Conservation (phyloP, 1,140 invertebrate species). For the Pseudomyrmex gracilis region DNA sequence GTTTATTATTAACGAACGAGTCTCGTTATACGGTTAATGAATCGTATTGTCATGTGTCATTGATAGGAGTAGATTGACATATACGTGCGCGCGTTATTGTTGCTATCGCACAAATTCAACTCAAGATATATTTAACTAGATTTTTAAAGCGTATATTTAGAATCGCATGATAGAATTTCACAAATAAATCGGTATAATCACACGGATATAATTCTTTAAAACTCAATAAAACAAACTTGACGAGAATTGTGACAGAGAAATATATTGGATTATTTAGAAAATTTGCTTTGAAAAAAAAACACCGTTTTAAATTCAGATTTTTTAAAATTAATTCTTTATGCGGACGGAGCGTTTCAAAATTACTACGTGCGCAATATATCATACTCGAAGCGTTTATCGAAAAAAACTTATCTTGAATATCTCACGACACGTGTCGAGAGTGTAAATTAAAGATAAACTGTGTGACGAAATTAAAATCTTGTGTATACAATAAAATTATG, state of each 20-base stretch:
- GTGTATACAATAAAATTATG: too few relatives aligned
- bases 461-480: too few relatives aligned
- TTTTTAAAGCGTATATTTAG: constrained; percentile 19
- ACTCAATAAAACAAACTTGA: too few relatives aligned
- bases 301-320: too few relatives aligned
- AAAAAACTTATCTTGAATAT: too few relatives aligned
- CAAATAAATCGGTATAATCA: constrained; percentile 2
- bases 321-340: too few relatives aligned
- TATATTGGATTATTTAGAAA: background rate
- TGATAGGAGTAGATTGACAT: background rate
- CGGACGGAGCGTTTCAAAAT: too few relatives aligned
- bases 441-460: background rate
- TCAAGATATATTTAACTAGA: constrained; percentile 15
- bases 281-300: too few relatives aligned
- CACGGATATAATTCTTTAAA: background rate
- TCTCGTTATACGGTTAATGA: background rate
- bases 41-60: background rate
- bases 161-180: background rate
- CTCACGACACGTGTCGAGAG: too few relatives aligned
- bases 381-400: too few relatives aligned
- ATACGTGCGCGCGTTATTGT: background rate
- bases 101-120: constrained; percentile 13
- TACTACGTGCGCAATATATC: too few relatives aligned
- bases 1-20: constrained; percentile 10
- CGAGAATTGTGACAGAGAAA: background rate